A percentile compares a stretch with the other conserved stretches of the same genome.
Conservation (phyloP, 2,797 vertebrate species). For the Protosalanx chinensis region DNA sequence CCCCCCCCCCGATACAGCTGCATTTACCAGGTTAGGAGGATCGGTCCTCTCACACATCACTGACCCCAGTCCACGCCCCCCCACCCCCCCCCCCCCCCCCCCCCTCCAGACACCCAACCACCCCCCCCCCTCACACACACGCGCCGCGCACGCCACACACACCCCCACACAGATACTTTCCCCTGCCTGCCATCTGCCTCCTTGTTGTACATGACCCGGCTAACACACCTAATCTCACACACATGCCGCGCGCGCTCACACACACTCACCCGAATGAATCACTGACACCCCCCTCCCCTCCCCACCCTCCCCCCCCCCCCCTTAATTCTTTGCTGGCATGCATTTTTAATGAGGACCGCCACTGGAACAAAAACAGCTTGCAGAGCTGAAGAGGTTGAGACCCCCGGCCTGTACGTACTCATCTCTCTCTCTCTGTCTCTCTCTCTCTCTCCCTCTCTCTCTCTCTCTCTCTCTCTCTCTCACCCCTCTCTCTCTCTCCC, state of each 20-base stretch:
- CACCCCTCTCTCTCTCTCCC: no score
- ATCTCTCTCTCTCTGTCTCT: slow-evolving; percentile 40
- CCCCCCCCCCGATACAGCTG: slow-evolving; percentile 62
- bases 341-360: slow-evolving; percentile 66
- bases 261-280: neutral
- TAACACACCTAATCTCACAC: slow-evolving; percentile 23
- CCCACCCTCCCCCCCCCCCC: slow-evolving; percentile 13
- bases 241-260: neutral
- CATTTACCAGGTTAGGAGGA: slow-evolving; percentile 69
- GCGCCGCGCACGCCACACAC: slow-evolving; percentile 36
- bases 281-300: no score
- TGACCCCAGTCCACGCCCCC: neutral
- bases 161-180: slow-evolving; percentile 46
- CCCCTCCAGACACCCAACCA: no score
- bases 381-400: slow-evolving; percentile 56
- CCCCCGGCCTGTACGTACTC: slow-evolving; percentile 51
- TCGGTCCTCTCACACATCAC: slow-evolving; percentile 26
- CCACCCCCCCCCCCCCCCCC: slow-evolving; percentile 6
- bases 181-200: slow-evolving; percentile 56
- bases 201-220: slow-evolving; percentile 60
- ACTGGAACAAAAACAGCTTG: slow-evolving; percentile 66
- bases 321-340: slow-evolving; percentile 37
- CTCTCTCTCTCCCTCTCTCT: neutral
- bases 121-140: no score
- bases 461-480: neutral